Base-by-base conservation (phyloP, 2,797 vertebrate species). In the Orientallactaga sibirica region DNA sequence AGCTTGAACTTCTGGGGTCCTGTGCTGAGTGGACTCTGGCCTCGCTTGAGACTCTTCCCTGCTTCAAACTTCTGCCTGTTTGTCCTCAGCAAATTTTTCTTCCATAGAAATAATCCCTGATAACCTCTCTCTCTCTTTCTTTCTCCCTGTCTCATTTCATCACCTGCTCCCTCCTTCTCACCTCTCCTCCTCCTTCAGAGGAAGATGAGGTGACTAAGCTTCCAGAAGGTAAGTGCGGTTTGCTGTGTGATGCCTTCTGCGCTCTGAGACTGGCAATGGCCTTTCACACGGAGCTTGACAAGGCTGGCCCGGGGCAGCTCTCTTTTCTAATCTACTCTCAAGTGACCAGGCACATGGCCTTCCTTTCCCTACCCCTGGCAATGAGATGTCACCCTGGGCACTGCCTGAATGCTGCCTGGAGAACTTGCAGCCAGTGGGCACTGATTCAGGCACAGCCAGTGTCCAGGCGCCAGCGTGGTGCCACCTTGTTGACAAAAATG, bases 201-300 rank as follows among this genome's bases (percentile, higher is more conserved):
- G 98, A 98, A 97, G 96, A 58, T 0, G 96, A 97, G 0, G 95
- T 97, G 29, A 37, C 97, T 98, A 98, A 98, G 86, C 97, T 94
- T 93, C 98, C 98, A 83, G 98, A 99, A 99, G 99, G 99, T 99
- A 99, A 99, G 99, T 97, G 97, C 79, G 80, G 77, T 58, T 96
- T 94, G 94, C 91, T 66, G 52, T 93, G 37, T 19, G 62, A 25
- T 55, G 0, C 29, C 66, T 92, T 37, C 27, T 0, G 22, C 66
- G 19, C n/a, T 68, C 75, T 0, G 16, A 64, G 76, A 1, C 64
- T 55, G 88, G 73, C 88, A 22, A 48, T n/a, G 82, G 95, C 89
- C 76, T 27, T 90, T 52, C 67, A 52, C 0, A 2, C 2, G 4
- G 33, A 48, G 78, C 43, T 86, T 74, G 82, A 10, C 33, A 6